These are phyloP conservation scores for Stigmatopora argus DNA, from an alignment of 2,113 vertebrate species.

Conservation along the genomic window DNA sequence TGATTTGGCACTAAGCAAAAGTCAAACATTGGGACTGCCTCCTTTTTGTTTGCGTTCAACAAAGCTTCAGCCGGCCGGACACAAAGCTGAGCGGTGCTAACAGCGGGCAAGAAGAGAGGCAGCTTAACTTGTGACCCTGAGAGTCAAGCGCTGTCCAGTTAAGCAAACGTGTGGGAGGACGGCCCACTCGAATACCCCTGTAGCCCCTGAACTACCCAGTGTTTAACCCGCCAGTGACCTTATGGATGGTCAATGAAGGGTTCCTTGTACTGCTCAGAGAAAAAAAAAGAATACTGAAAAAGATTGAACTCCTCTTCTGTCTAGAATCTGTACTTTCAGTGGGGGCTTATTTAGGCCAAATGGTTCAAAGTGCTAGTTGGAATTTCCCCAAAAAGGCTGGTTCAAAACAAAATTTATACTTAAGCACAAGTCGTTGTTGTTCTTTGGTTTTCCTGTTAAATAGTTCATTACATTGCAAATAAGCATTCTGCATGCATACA, in stretches of 20 bases:
- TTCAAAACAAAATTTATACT: too few species aligned
- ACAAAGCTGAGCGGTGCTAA: conserved; percentile 55
- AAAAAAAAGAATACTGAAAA: too few species aligned
- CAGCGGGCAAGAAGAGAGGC: conserved; percentile 58
- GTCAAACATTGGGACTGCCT: conserved; percentile 22
- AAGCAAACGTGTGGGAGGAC: conserved; percentile 27
- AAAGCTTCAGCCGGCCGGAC: conserved; percentile 29
- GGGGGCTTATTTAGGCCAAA: too few species aligned
- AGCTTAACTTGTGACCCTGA: conserved; percentile 89
- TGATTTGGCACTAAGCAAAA: conserved; percentile 1
- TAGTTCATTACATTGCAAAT: too few species aligned
- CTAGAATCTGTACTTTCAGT: too few species aligned
- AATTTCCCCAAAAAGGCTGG: too few species aligned
- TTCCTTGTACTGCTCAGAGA: background rate
- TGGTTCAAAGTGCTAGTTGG: too few species aligned
- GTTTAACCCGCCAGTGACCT: background rate
- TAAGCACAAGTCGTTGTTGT: too few species aligned
- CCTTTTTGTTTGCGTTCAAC: conserved; percentile 43
- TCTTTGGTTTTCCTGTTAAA: too few species aligned
- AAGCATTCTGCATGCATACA: too few species aligned
- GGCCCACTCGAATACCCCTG: background rate
- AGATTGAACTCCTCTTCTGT: too few species aligned
- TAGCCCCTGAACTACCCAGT: background rate
- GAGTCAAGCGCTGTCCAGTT: conserved; percentile 71
- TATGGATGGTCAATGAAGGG: background rate